These are phyloP conservation scores for Porites cylindrica DNA, from an alignment of 92 coral and sea anemone genomes.

Conservation along the genomic window DNA sequence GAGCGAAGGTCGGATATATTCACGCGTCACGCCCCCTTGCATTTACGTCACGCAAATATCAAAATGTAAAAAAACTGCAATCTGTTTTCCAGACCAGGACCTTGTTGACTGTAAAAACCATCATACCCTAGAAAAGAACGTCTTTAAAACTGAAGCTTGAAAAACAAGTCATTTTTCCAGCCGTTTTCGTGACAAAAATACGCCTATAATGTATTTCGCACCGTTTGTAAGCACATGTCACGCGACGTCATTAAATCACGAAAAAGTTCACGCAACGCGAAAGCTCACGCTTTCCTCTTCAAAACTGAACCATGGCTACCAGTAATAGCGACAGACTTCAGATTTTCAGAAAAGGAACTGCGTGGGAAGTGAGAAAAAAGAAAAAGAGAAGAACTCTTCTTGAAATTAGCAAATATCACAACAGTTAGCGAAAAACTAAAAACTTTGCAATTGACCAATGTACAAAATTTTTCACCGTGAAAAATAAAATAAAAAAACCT, in stretches of 20 bases:
- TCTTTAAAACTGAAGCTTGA: too few relatives aligned
- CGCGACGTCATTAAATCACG: slow-evolving; percentile 33
- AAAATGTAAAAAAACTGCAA: neutral
- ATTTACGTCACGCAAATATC: slow-evolving; percentile 30
- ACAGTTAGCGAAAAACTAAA: too few relatives aligned
- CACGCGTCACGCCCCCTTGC: slow-evolving; percentile 27
- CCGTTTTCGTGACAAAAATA: neutral
- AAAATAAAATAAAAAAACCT: too few relatives aligned
- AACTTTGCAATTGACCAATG: too few relatives aligned
- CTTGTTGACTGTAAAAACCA: neutral
- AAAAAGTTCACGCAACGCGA: slow-evolving; percentile 40
- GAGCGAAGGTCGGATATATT: neutral
- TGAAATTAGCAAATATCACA: neutral
- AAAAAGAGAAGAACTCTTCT: neutral
- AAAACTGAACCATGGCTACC: neutral
- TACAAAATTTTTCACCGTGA: too few relatives aligned
- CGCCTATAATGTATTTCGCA: neutral
- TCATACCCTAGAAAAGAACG: neutral
- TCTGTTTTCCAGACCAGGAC: neutral
- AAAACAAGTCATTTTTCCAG: neutral
- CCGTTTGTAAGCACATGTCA: slow-evolving; percentile 27
- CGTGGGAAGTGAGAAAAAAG: neutral
- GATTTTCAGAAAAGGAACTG: neutral
- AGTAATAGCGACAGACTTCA: neutral
- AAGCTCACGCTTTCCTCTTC: slow-evolving; percentile 8